A percentile compares a stretch with the other conserved stretches of the same genome.
Evolutionary conservation across 2,113 vertebrate genomes (phyloP).

Genomic region (Trichomycterus rosablanca): DNA sequence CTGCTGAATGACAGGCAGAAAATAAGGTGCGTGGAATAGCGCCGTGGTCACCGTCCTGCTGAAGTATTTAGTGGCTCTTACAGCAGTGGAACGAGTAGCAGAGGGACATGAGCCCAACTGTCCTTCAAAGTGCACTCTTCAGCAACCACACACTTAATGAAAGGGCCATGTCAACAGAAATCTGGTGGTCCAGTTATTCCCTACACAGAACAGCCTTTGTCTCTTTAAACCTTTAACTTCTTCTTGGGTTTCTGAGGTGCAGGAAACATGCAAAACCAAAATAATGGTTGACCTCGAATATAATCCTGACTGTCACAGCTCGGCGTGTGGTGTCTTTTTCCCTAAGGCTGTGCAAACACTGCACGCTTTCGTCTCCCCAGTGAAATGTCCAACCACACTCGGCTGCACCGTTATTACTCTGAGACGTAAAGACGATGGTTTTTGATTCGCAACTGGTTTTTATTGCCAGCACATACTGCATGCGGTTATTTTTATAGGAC

Average conservation of each 20-base stretch:
- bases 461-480: conserved; percentile 40
- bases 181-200: conserved; percentile 44
- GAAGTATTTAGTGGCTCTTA: conserved; percentile 36
- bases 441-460: conserved; percentile 54
- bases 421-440: conserved; percentile 48
- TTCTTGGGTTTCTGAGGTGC: conserved; percentile 50
- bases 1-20: conserved; percentile 31
- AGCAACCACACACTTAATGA: conserved; percentile 71
- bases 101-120: conserved; percentile 59
- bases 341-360: conserved; percentile 52
- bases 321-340: conserved; percentile 55
- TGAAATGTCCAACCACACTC: conserved; percentile 53
- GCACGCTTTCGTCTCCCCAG: conserved; percentile 47
- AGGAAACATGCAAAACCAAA: conserved; percentile 61
- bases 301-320: conserved; percentile 51
- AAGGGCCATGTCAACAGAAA: conserved; percentile 70
- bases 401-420: conserved; percentile 50
- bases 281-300: conserved; percentile 53
- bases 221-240: conserved; percentile 56
- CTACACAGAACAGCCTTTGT: conserved; percentile 59
- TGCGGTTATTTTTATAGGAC: conserved; percentile 65
- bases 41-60: conserved; percentile 20
- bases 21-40: conserved; percentile 33
- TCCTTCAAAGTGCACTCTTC: conserved; percentile 57
- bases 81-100: conserved; percentile 50